Percentiles rank a stretch among this genome's conserved stretches.
Conservation (phyloP, 2,888 invertebrate genomes). For the Drosophila rubida region DNA sequence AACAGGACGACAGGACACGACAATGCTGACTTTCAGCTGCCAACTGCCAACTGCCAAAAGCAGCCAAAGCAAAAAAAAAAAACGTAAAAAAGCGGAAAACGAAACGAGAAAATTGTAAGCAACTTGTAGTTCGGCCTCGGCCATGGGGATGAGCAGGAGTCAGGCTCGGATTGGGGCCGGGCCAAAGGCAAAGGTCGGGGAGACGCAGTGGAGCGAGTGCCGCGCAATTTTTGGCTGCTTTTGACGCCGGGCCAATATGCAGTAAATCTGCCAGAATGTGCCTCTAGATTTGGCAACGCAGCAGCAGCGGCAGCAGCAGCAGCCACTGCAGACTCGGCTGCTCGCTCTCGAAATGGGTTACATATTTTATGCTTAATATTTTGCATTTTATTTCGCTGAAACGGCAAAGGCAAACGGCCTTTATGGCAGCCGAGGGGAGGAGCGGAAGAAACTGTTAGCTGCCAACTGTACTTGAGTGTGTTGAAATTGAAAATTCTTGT, state of each 20-base stretch:
- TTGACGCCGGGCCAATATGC: slow-evolving; percentile 85
- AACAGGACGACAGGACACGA: slow-evolving; percentile 43
- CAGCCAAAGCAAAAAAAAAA: slow-evolving; percentile 30
- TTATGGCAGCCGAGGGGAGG: slow-evolving; percentile 43
- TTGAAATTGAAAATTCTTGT: slow-evolving; percentile 33
- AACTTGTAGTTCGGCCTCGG: slow-evolving; percentile 45
- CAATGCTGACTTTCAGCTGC: slow-evolving; percentile 64
- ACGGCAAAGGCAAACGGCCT: slow-evolving; percentile 36
- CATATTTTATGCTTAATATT: slow-evolving; percentile 83
- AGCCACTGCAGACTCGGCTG: slow-evolving; percentile 25
- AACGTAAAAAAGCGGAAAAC: not conserved
- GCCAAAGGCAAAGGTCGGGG: no score
- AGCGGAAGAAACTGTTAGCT: slow-evolving; percentile 41
- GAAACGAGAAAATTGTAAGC: slow-evolving; percentile 34
- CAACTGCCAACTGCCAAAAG: slow-evolving; percentile 64
- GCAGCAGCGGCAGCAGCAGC: slow-evolving; percentile 51
- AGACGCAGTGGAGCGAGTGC: slow-evolving; percentile 58
- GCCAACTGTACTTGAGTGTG: slow-evolving; percentile 61
- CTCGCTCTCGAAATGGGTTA: slow-evolving; percentile 74
- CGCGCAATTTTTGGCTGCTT: slow-evolving; percentile 78
- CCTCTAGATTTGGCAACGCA: slow-evolving; percentile 77
- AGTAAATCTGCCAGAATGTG: slow-evolving; percentile 84
- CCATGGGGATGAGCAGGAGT: slow-evolving; percentile 10
- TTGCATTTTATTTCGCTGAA: slow-evolving; percentile 73
- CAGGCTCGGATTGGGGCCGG: no score